phyloP scores from a whole-genome alignment of 1,140 invertebrate species.

The Danaus melanippus region DNA sequence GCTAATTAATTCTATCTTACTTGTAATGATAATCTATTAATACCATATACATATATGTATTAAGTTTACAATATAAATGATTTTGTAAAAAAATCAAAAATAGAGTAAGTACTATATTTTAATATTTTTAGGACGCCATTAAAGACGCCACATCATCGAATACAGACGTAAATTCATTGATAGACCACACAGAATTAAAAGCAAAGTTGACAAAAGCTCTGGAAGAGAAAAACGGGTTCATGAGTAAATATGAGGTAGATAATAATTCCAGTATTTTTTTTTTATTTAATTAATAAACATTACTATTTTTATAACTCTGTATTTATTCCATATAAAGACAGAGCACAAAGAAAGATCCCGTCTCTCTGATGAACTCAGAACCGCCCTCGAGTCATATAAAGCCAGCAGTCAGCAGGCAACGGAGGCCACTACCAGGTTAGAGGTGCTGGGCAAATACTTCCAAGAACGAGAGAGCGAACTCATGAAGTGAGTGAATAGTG shows the following conservation, averaged over 20 bases:
- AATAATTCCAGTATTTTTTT: not conserved
- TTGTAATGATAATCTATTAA: too few relatives aligned
- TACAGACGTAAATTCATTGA: constrained; percentile 44
- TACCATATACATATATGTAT: too few relatives aligned
- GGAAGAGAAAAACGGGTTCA: constrained; percentile 47
- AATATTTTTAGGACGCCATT: constrained; percentile 46
- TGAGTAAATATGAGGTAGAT: constrained; percentile 55
- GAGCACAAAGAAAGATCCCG: constrained; percentile 48
- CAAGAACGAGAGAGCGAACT: constrained; percentile 89
- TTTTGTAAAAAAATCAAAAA: too few relatives aligned
- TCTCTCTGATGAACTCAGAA: constrained; percentile 41
- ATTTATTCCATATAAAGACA: constrained; percentile 22
- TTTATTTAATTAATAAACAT: too few relatives aligned
- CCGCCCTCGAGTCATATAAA: constrained; percentile 74
- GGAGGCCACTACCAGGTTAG: constrained; percentile 85
- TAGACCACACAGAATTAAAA: constrained; percentile 62
- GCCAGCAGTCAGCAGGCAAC: constrained; percentile 83
- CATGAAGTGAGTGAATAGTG: constrained; percentile 77
- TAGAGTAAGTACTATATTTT: not conserved
- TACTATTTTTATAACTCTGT: too few relatives aligned
- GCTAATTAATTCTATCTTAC: too few relatives aligned
- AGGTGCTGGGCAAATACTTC: constrained; percentile 90
- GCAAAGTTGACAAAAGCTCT: constrained; percentile 55
- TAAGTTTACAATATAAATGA: too few relatives aligned
- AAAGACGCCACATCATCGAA: constrained; percentile 43